Conservation (phyloP, 2,888 invertebrate genomes). For the Drosophila falleni region DNA sequence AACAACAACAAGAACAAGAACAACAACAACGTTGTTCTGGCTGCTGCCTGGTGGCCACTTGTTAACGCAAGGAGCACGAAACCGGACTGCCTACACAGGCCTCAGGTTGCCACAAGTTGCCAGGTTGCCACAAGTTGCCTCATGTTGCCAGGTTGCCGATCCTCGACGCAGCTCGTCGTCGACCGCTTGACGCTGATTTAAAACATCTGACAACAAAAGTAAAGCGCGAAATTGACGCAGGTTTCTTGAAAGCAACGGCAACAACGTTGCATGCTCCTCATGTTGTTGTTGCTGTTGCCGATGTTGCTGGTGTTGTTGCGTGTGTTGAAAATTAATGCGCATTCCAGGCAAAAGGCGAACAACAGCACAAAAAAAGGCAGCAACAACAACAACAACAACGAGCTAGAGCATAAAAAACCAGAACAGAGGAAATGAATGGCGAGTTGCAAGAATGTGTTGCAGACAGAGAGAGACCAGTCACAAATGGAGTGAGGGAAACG, state of each 20-base stretch:
- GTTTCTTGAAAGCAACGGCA: constrained; percentile 54
- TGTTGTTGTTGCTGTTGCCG: constrained; percentile 14
- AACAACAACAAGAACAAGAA: neutral
- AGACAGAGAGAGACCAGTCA: constrained; percentile 18
- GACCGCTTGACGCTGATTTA: constrained; percentile 69
- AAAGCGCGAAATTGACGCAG: constrained; percentile 81
- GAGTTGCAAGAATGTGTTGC: constrained; percentile 65
- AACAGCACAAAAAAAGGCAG: constrained; percentile 17
- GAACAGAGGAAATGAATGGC: constrained; percentile 69
- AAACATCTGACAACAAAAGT: constrained; percentile 80
- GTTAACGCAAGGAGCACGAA: constrained; percentile 75
- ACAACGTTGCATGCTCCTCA: constrained; percentile 10
- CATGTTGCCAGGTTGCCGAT: constrained; percentile 25
- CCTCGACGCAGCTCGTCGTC: constrained; percentile 46
- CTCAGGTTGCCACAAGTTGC: neutral
- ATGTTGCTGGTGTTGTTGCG: constrained; percentile 55
- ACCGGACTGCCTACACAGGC: constrained; percentile 75
- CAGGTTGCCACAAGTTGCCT: neutral
- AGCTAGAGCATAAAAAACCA: constrained; percentile 35
- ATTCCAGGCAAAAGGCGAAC: constrained; percentile 61
- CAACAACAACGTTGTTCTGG: constrained; percentile 13
- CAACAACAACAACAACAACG: neutral
- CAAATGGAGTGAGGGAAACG: constrained; percentile 7
- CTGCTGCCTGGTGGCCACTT: constrained; percentile 65
- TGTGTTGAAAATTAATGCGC: constrained; percentile 81